Conservation (phyloP, 2,888 invertebrate genomes). For the Osedax frankpressi region DNA sequence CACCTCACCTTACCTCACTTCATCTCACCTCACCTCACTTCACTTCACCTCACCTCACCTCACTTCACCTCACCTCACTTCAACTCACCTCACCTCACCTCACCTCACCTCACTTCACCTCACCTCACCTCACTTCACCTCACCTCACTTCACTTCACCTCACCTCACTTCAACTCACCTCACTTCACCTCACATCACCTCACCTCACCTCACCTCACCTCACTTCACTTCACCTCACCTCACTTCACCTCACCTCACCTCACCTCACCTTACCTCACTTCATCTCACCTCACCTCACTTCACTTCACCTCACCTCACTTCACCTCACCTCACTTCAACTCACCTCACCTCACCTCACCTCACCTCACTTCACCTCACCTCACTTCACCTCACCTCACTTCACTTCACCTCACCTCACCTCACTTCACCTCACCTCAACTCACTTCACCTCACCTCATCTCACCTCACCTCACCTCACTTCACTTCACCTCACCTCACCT, state of each 20-base stretch:
- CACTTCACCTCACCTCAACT: background rate
- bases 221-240: slow-evolving; percentile 12
- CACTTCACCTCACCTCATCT: no score
- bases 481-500: no score
- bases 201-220: slow-evolving; percentile 13
- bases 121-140: background rate
- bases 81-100: slow-evolving; percentile 2
- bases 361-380: background rate
- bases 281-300: background rate
- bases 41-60: background rate
- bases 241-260: background rate
- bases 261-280: background rate
- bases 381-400: slow-evolving; percentile 1
- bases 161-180: no score
- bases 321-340: no score
- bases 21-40: background rate
- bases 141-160: background rate
- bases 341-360: background rate
- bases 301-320: background rate
- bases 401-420: slow-evolving; percentile 6
- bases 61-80: no score
- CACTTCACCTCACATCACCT: background rate
- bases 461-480: background rate
- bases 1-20: background rate
- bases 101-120: slow-evolving; percentile 1